A percentile compares a stretch with the other conserved stretches of the same genome.
phyloP scores from a whole-genome alignment of 1,140 invertebrate genomes.

The Caerostris extrusa region DNA sequence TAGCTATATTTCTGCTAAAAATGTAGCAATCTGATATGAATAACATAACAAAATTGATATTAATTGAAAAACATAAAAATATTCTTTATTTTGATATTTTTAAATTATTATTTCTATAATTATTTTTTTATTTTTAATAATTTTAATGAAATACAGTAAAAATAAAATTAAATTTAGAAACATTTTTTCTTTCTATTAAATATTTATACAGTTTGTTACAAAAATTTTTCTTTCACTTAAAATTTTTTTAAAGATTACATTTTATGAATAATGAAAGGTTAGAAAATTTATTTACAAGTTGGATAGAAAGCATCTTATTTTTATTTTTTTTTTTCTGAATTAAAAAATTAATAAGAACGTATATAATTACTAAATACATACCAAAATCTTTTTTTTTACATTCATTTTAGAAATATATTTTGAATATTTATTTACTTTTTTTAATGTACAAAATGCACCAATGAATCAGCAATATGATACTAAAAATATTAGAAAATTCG shows the following conservation, averaged over 20 bases:
- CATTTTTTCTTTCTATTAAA: background rate
- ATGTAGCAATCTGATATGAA: too few species aligned
- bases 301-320: background rate
- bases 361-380: background rate
- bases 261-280: background rate
- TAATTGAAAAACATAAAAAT: too few species aligned
- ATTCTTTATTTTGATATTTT: too few species aligned
- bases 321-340: background rate
- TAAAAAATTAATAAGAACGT: background rate
- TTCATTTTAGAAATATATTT: conserved; percentile 40
- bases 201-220: background rate
- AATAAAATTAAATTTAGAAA: too few species aligned
- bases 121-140: too few species aligned
- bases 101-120: too few species aligned
- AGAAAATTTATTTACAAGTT: background rate
- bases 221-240: background rate
- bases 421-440: conserved; percentile 37
- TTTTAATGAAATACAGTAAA: too few species aligned
- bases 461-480: conserved; percentile 57
- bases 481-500: conserved; percentile 8
- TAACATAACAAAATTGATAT: too few species aligned
- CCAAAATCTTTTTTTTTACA: conserved; percentile 6
- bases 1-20: too few species aligned
- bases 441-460: conserved; percentile 69
- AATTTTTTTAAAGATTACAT: background rate